Evolutionary conservation across 2,888 invertebrate genomes (phyloP), one percentile per base, ranked within the genome.

Genomic region (Drosophila suboccidentalis): DNA sequence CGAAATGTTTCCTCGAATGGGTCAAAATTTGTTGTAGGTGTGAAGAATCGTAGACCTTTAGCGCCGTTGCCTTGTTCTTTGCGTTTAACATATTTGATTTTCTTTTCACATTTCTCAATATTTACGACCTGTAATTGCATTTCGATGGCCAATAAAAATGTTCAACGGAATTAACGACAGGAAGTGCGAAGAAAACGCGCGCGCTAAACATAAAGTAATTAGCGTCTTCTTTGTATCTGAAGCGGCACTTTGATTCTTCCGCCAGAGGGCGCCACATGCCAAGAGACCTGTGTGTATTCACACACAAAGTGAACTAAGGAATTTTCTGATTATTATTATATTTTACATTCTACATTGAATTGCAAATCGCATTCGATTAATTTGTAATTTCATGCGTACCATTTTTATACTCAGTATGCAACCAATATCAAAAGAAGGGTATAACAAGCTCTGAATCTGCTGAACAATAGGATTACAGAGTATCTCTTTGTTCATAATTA

Each of bases 41-140:
- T 70, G 53, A 87, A 69, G 80, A 85, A 85, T 82, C 78, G 80
- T 74, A 80, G 75, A 70, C 70, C 73, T 60, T 76, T 78, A 73
- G 86, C 84, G 87, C 88, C 86, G 64, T 55, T n/a, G 17, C 9
- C 10, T 53, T 73, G 53, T 43, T 44, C 32, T 10, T 1, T 10
- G 9, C 15, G 29, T 13, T 49, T n/a, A 13, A 34, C 15, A 46
- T 34, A 26, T 51, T 47, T 61, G 32, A 47, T 50, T 59, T 58
- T 51, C 26, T 15, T 22, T 41, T 53, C 36, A 44, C 55, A 57
- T 58, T 68, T 63, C 65, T 64, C 70, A 71, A 74, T 68, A 71
- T 80, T 83, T 88, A 86, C 68, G 73, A 73, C 69, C 70, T 73
- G 81, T 86, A 88, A 86, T 86, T 85, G 86, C 86, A 72, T 83